These are phyloP conservation scores for Albula glossodonta DNA, from an alignment of 2,113 vertebrate species.

Conservation along the genomic window DNA sequence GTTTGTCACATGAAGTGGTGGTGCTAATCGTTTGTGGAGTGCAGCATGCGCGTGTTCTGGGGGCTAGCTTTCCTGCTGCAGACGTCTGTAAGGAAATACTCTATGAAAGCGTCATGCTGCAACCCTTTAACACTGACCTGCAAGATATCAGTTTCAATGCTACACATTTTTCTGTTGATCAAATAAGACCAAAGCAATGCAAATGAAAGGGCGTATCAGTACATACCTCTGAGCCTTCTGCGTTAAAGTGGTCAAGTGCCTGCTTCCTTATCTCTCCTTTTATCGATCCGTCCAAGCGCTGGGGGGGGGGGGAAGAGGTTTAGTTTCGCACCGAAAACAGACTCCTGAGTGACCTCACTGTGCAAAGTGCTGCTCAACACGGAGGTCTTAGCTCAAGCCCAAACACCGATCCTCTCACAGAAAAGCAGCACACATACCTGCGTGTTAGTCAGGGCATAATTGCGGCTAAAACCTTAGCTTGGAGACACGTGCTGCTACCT, in stretches of 20 bases:
- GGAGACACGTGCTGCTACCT: slow-evolving; percentile 23
- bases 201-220: neutral
- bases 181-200: neutral
- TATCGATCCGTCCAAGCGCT: slow-evolving; percentile 97
- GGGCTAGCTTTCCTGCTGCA: no score
- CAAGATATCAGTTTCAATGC: neutral
- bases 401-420: neutral
- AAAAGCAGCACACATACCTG: neutral
- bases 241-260: slow-evolving; percentile 98
- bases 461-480: slow-evolving; percentile 11
- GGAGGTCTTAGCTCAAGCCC: neutral
- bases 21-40: neutral
- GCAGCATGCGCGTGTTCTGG: neutral
- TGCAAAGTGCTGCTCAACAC: neutral
- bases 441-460: slow-evolving; percentile 14
- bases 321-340: neutral
- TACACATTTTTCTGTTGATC: neutral
- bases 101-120: neutral
- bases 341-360: neutral
- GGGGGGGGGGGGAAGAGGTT: slow-evolving; percentile 44
- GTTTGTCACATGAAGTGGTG: neutral
- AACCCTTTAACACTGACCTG: no score
- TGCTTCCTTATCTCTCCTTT: slow-evolving; percentile 98
- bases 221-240: slow-evolving; percentile 96
- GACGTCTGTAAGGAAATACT: neutral